These are phyloP conservation scores for Spialia ferax DNA, from an alignment of 2,888 invertebrate genomes.

Conservation along the genomic window DNA sequence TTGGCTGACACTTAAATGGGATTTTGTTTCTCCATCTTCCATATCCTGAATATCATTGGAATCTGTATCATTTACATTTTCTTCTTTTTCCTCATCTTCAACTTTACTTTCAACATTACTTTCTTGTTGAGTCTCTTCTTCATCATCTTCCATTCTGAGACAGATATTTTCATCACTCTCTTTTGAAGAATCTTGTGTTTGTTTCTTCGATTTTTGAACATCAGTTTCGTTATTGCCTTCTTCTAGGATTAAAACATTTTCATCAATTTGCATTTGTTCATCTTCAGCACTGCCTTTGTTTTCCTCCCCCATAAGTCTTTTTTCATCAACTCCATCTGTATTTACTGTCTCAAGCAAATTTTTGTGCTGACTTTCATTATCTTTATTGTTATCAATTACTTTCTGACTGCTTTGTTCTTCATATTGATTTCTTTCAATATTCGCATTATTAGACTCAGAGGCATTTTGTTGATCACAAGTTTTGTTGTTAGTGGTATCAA, in stretches of 20 bases:
- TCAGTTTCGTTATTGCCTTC: background rate
- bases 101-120: background rate
- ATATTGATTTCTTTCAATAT: background rate
- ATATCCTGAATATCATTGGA: background rate
- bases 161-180: background rate
- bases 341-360: background rate
- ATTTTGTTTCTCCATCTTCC: background rate
- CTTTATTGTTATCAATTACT: background rate
- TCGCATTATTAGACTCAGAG: background rate
- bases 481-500: background rate
- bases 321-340: background rate
- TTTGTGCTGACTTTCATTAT: background rate
- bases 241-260: background rate
- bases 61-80: background rate
- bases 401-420: background rate
- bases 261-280: background rate
- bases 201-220: background rate
- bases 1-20: background rate
- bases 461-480: background rate
- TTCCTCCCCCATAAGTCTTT: background rate
- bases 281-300: background rate
- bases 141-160: slow-evolving; percentile 1
- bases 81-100: background rate
- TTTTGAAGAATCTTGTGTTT: background rate
- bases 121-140: slow-evolving; percentile 1